phyloP scores from a whole-genome alignment of 2,888 invertebrate species.

The Rhodophaea formosa region DNA sequence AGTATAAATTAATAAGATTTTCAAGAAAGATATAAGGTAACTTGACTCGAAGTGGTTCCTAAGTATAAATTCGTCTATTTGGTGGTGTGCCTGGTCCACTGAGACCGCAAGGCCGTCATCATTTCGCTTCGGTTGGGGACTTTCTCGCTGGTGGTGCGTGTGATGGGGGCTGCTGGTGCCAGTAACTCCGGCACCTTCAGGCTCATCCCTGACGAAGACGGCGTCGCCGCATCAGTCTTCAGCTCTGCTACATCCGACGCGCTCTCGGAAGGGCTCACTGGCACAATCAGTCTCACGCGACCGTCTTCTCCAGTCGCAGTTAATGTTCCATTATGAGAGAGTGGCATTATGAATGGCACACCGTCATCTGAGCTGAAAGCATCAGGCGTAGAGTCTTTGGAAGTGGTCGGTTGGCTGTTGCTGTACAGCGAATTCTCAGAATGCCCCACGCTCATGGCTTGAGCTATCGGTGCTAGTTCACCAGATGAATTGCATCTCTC shows the following conservation, averaged over 20 bases:
- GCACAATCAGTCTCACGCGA: conserved; percentile 82
- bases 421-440: conserved; percentile 62
- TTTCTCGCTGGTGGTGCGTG: conserved; percentile 91
- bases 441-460: conserved; percentile 64
- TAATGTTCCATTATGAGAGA: conserved; percentile 83
- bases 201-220: conserved; percentile 65
- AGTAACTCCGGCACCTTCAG: conserved; percentile 76
- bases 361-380: conserved; percentile 64
- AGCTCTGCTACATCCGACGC: conserved; percentile 51
- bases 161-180: conserved; percentile 84
- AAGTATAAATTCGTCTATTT: conserved; percentile 76
- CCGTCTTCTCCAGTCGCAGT: conserved; percentile 83
- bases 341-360: conserved; percentile 84
- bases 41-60: conserved; percentile 40
- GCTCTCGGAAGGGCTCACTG: conserved; percentile 77
- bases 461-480: conserved; percentile 44
- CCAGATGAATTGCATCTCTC: conserved; percentile 47
- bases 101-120: conserved; percentile 90
- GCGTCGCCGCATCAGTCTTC: conserved; percentile 38
- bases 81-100: conserved; percentile 94
- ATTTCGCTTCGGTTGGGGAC: conserved; percentile 92
- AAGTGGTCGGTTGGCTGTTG: conserved; percentile 70
- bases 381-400: conserved; percentile 68
- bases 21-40: conserved; percentile 40
- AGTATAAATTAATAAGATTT: conserved; percentile 28